Evolutionary conservation across 2,797 vertebrate genomes (phyloP).

Genomic region (Ceryle rudis): DNA sequence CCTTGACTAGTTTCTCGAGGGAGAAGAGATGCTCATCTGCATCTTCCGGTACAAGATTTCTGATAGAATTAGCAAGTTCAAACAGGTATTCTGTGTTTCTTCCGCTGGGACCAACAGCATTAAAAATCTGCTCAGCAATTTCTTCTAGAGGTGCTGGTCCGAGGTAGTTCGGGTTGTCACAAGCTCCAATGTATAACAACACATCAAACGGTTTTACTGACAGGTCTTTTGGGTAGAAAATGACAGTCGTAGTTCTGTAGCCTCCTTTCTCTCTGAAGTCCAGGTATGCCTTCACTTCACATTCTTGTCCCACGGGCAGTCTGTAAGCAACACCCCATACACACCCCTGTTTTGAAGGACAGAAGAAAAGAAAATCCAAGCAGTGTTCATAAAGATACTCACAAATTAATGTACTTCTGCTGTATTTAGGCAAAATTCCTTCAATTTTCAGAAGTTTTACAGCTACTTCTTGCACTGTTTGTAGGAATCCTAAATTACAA

Average conservation of each 20-base stretch:
- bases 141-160: constrained; percentile 95
- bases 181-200: constrained; percentile 92
- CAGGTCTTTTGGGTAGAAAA: constrained; percentile 88
- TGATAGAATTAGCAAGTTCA: constrained; percentile 91
- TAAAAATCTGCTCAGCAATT: constrained; percentile 92
- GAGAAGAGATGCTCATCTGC: constrained; percentile 92
- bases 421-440: not conserved
- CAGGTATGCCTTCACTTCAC: constrained; percentile 93
- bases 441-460: not conserved
- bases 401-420: not conserved
- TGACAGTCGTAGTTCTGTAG: constrained; percentile 88
- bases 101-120: constrained; percentile 90
- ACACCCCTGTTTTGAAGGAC: constrained; percentile 82
- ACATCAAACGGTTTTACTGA: constrained; percentile 81
- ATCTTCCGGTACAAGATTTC: constrained; percentile 91
- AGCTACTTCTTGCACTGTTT: not conserved
- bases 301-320: constrained; percentile 89
- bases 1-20: constrained; percentile 90
- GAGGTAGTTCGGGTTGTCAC: constrained; percentile 94
- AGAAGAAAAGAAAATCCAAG: not conserved
- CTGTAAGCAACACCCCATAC: constrained; percentile 98
- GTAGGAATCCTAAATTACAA: not conserved
- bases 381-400: not conserved
- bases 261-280: constrained; percentile 96
- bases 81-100: constrained; percentile 95